Conservation (phyloP, 1,140 invertebrate species). For the Listronotus oregonensis region DNA sequence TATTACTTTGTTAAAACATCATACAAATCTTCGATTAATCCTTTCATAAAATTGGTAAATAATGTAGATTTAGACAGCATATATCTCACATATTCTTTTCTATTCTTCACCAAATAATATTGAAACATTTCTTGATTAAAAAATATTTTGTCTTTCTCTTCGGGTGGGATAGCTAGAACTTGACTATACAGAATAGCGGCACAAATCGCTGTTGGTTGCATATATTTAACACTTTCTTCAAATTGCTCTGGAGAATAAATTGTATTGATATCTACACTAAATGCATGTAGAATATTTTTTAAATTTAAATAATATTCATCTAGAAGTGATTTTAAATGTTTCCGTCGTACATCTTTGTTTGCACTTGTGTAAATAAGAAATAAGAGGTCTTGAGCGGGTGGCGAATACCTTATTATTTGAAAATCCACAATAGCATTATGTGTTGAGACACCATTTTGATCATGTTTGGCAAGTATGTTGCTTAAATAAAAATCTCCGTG, state of each 20-base stretch:
- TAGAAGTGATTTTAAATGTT: background rate
- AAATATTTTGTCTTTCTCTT: background rate
- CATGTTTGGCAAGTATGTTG: background rate
- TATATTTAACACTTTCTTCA: background rate
- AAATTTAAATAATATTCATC: background rate
- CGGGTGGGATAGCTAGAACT: background rate
- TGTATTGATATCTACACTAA: background rate
- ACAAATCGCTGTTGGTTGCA: background rate
- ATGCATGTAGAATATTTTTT: background rate
- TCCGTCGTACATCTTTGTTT: background rate
- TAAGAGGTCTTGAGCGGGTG: background rate
- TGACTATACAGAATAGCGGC: background rate
- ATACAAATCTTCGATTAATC: constrained; percentile 1
- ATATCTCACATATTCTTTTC: background rate
- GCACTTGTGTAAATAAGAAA: background rate
- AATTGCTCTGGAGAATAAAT: background rate
- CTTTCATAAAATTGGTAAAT: background rate
- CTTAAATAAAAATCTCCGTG: background rate
- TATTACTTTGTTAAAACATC: background rate
- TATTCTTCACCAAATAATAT: background rate
- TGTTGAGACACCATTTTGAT: too few species aligned
- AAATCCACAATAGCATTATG: constrained; percentile 1
- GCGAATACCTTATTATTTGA: constrained; percentile 1
- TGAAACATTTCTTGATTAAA: background rate
- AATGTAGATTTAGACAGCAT: background rate